phyloP scores from a whole-genome alignment of 2,113 vertebrate species.

The Ciconia boyciana region DNA sequence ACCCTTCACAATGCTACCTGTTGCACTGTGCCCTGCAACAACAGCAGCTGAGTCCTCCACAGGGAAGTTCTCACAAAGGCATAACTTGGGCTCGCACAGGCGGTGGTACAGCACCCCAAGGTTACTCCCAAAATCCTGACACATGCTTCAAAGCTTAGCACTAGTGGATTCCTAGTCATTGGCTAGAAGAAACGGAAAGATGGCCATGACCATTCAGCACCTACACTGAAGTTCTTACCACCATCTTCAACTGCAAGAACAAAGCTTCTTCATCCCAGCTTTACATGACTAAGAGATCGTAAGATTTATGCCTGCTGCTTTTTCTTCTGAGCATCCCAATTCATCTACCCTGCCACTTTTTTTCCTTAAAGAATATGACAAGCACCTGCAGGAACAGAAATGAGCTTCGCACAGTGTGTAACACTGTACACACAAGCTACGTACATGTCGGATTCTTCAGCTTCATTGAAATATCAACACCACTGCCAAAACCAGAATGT shows the following conservation, averaged over 20 bases:
- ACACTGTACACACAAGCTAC: not conserved
- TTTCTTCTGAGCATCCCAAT: not conserved
- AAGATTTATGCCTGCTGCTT: not conserved
- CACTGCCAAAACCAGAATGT: not conserved
- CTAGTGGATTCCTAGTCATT: not conserved
- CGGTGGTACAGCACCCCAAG: not conserved
- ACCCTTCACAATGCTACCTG: not conserved
- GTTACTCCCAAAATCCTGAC: not conserved
- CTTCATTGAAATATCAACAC: not conserved
- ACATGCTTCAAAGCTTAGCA: not conserved
- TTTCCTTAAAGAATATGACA: not conserved
- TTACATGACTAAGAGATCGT: not conserved
- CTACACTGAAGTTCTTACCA: not conserved
- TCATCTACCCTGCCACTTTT: not conserved
- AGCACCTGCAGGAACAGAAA: not conserved
- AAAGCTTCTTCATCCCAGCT: not conserved
- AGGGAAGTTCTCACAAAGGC: not conserved
- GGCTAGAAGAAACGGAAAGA: not conserved
- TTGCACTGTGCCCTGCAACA: not conserved
- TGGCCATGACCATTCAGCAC: not conserved
- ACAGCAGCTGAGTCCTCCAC: not conserved
- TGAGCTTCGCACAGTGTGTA: not conserved
- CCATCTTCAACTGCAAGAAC: not conserved
- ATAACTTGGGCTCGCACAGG: fast-evolving
- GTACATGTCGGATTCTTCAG: not conserved